Base-by-base conservation (phyloP, 2,113 vertebrate genomes). In the Muntiacus reevesi region DNA sequence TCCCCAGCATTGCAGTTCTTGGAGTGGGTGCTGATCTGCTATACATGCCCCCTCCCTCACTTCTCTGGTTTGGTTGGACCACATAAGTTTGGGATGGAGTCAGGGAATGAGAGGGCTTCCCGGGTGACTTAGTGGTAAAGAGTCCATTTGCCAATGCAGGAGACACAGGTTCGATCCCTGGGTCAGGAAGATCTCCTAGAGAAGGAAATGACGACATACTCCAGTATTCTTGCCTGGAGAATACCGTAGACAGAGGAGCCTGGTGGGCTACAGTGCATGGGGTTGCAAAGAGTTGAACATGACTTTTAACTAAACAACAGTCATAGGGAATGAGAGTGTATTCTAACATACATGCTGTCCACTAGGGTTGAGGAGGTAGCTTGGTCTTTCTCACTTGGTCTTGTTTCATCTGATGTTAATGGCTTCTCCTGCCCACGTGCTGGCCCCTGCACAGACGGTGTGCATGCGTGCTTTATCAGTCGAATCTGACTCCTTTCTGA, bases 41-140 rank as follows among this genome's bases (percentile, higher is more conserved):
- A 23, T 2, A 10, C 4, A 7, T 62, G 9, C 54, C 23, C 4
- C 1, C 2, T 43, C 3, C 45, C 7, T 3, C n/a, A 16, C 10
- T 87, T 92, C 25, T 55, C 45, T 28, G 17, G 7, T 45, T 45
- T 2, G 10, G 45, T 12, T n/a, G 7, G 5, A 1, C 3, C 7
- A 12, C 92, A 19, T 17, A 17, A 81, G 5, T 15, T 25, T 94
- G 94, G 13, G 62, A 14, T 16, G 52, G 33, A 10, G 1, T 7
- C 6, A 5, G 23, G 33, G 43, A 16, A 33, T 33, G 21, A 47
- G 4, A 12, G 6, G 23, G 40, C 40, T 25, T 76, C 12, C 36
- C 12, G 1, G 40, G 40, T 43, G 40, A 7, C 40, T 43, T 7
- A 76, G 6, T 27, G 40, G 40, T 23, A 43, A 74, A 43, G 21